Evolutionary conservation across 2,888 invertebrate species (phyloP), one percentile per base, ranked within the genome.

Genomic region (Hydrotaea cyrtoneurina): DNA sequence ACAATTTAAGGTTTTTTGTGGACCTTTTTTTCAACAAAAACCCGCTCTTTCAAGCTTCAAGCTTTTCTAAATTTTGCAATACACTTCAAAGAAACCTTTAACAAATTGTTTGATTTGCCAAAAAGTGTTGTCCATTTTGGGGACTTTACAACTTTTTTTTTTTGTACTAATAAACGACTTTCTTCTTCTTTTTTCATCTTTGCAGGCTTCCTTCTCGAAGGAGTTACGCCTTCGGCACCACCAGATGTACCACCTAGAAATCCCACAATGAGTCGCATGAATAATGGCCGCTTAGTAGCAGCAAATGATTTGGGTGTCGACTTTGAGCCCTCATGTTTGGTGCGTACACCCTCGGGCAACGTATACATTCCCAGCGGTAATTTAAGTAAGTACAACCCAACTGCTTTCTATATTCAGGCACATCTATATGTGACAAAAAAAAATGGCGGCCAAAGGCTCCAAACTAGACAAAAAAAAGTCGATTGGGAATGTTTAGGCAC

Each of bases 191-290:
- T 78, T 73, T 53, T 75, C 26, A 10, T 15, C 50, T 19, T 94
- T 93, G 86, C 94, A 97, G 97, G 97, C 94, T 96, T 96, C 94
- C 94, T 97, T 93, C 94, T 97, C 93, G 97, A 97, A 94, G 95
- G 96, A 92, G 94, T 95, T 92, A 94, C 95, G 93, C 92, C 92
- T 90, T 91, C 92, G 90, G 95, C 96, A 90, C 95, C 95, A 90
- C 97, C 97, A 92, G 97, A 97, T 94, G 97, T 97, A 93, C 97
- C 97, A 93, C 97, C 97, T 88, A 95, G 97, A 91, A 97, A 97
- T 93, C 96, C 96, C 90, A 97, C 97, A 93, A 97, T 97, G 97
- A 96, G 95, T 93, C 96, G 97, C 91, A 95, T 97, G 93, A 97
- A 97, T 94, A 97, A 97, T 95, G 97, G 97, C 93, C 95, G 97